Conservation (phyloP, 2,797 vertebrate genomes). For the Anabacerthia variegaticeps region DNA sequence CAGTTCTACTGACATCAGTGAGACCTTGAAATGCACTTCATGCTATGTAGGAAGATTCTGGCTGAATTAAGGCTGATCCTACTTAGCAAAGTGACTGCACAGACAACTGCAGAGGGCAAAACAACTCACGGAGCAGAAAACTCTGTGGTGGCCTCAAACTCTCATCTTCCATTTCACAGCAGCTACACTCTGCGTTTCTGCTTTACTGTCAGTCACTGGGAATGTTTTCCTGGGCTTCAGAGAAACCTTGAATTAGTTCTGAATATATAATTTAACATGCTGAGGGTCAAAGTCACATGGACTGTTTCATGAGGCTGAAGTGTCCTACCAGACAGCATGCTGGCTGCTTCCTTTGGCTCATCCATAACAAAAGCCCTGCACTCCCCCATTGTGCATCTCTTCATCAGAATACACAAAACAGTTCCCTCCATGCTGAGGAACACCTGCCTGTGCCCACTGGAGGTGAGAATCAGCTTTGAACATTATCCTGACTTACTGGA, state of each 20-base stretch:
- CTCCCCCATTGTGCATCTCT: not conserved
- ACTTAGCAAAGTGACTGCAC: conserved; percentile 4
- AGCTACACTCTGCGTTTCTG: not conserved
- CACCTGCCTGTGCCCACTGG: conserved; percentile 28
- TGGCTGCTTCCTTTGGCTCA: conserved; percentile 14
- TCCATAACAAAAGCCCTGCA: not conserved
- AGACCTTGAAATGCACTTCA: conserved; percentile 16
- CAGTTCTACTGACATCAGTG: not conserved
- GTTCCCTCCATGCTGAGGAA: conserved; percentile 14
- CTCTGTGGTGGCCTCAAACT: conserved; percentile 1
- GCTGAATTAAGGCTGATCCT: conserved; percentile 17
- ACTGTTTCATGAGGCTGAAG: not conserved
- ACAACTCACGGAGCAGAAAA: not conserved
- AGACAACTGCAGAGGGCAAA: conserved; percentile 22
- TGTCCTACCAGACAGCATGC: not conserved
- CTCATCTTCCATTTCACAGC: conserved; percentile 26
- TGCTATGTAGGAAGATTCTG: not conserved
- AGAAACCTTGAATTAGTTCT: not conserved
- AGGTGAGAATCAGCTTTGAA: conserved; percentile 12
- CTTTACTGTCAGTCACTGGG: not conserved
- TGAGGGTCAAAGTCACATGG: not conserved
- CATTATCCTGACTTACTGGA: not conserved
- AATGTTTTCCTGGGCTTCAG: conserved; percentile 10
- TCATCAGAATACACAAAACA: conserved; percentile 23
- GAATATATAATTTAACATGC: not conserved